A percentile compares a stretch with the other conserved stretches of the same genome.
phyloP scores from a whole-genome alignment of 2,888 invertebrate species.

The Trachelus tabidus region DNA sequence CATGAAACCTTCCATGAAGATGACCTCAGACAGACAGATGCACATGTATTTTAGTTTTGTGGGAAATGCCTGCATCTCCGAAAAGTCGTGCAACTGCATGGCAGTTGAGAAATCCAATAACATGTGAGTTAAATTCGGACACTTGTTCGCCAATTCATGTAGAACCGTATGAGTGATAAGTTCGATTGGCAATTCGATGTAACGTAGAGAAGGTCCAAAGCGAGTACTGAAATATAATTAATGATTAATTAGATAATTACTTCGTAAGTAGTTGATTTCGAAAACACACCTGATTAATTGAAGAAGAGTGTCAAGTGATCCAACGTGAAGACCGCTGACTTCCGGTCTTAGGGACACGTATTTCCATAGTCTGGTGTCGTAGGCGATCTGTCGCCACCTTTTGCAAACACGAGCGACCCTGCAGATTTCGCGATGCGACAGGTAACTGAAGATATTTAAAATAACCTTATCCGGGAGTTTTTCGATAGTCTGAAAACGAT shows the following conservation, averaged over 20 bases:
- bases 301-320: conserved; percentile 87
- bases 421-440: conserved; percentile 93
- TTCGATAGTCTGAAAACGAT: conserved; percentile 84
- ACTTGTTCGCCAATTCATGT: conserved; percentile 96
- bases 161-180: conserved; percentile 96
- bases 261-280: background rate
- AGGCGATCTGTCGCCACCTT: conserved; percentile 95
- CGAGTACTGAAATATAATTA: conserved; percentile 71
- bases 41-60: conserved; percentile 95
- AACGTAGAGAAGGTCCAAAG: conserved; percentile 88
- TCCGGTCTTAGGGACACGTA: conserved; percentile 96
- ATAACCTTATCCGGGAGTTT: conserved; percentile 97
- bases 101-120: conserved; percentile 98
- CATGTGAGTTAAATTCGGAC: conserved; percentile 95
- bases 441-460: conserved; percentile 92
- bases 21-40: conserved; percentile 98
- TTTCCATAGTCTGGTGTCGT: conserved; percentile 95
- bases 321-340: conserved; percentile 93
- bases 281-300: conserved; percentile 78
- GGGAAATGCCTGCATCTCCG: conserved; percentile 98
- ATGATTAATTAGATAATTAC: background rate
- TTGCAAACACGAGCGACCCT: conserved; percentile 94
- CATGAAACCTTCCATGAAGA: conserved; percentile 99
- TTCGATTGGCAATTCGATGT: conserved; percentile 95
- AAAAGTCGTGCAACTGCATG: conserved; percentile 99